Percentiles rank a stretch among this genome's conserved stretches.
phyloP scores from a whole-genome alignment of 2,888 invertebrate genomes.

The Abrostola triplasia region DNA sequence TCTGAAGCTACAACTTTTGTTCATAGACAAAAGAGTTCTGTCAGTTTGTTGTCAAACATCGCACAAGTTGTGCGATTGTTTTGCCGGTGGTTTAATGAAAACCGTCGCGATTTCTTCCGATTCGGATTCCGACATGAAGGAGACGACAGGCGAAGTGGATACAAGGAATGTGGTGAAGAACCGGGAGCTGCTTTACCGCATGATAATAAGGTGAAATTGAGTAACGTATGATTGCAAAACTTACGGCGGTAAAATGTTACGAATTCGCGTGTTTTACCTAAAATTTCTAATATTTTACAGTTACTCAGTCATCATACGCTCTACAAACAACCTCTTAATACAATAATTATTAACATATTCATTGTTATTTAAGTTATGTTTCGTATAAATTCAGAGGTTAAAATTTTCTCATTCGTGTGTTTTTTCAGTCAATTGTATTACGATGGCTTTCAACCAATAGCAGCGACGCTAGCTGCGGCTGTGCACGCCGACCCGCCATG shows the following conservation, averaged over 20 bases:
- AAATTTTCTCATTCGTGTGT: neutral
- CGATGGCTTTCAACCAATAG: slow-evolving; percentile 98
- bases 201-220: slow-evolving; percentile 93
- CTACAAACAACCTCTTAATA: neutral
- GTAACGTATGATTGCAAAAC: neutral
- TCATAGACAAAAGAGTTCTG: slow-evolving; percentile 50
- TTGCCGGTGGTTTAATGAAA: slow-evolving; percentile 40
- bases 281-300: neutral
- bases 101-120: neutral
- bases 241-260: neutral
- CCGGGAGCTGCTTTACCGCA: slow-evolving; percentile 95
- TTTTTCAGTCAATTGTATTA: slow-evolving; percentile 96
- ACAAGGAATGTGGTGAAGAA: slow-evolving; percentile 95
- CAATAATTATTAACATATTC: neutral
- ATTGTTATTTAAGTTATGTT: slow-evolving; percentile 33
- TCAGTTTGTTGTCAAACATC: slow-evolving; percentile 60
- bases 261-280: neutral
- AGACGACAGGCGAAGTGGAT: slow-evolving; percentile 86
- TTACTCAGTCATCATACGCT: neutral
- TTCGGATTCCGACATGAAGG: slow-evolving; percentile 74
- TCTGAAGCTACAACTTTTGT: slow-evolving; percentile 7
- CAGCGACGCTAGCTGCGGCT: slow-evolving; percentile 93
- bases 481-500: slow-evolving; percentile 98
- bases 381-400: neutral
- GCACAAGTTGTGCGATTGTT: slow-evolving; percentile 52